A percentile compares a stretch with the other conserved stretches of the same genome.
phyloP scores from a whole-genome alignment of 2,888 invertebrate genomes.

The Cerastoderma edule region DNA sequence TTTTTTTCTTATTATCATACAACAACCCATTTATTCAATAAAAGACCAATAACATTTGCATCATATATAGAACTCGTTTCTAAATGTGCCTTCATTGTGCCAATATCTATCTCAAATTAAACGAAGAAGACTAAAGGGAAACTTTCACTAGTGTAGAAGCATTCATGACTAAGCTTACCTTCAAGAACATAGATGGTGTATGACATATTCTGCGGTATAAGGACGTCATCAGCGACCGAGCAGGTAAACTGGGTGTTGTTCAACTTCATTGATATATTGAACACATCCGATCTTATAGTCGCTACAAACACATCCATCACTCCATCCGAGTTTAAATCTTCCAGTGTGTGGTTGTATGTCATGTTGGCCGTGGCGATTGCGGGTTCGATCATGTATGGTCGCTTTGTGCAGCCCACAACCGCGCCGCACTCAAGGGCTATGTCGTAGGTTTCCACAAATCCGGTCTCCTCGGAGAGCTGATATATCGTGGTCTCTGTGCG shows the following conservation, averaged over 20 bases:
- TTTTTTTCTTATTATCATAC: no score
- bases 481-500: background rate
- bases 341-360: background rate
- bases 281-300: background rate
- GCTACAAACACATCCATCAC: background rate
- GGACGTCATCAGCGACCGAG: background rate
- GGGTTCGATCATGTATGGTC: background rate
- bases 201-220: background rate
- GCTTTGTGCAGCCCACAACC: background rate
- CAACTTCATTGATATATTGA: background rate
- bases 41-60: no score
- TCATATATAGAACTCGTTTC: no score
- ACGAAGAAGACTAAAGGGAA: no score
- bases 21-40: no score
- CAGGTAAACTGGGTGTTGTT: background rate
- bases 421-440: background rate
- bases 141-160: no score
- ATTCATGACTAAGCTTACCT: no score
- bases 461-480: background rate
- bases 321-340: background rate
- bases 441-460: background rate
- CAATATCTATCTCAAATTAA: no score
- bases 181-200: background rate
- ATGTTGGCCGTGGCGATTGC: background rate
- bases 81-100: no score